These are phyloP conservation scores for Spinibarbus caldwelli DNA, from an alignment of 2,797 vertebrate species.

Conservation along the genomic window DNA sequence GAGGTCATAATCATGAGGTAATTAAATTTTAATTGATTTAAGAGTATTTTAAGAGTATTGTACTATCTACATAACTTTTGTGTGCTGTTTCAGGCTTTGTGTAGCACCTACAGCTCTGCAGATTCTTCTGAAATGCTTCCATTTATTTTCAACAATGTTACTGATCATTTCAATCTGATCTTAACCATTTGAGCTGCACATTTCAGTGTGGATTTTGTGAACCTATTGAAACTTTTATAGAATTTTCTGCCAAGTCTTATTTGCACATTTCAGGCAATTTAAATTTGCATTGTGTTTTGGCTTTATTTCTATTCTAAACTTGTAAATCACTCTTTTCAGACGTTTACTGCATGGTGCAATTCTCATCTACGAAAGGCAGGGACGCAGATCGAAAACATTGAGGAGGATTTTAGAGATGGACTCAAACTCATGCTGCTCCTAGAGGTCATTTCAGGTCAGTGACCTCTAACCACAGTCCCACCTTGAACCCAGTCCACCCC, in stretches of 20 bases:
- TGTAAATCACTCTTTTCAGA: conserved; percentile 73
- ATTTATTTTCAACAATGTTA: not conserved
- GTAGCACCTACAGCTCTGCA: not conserved
- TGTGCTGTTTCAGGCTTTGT: not conserved
- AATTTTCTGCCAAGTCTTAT: not conserved
- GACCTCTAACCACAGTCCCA: not conserved
- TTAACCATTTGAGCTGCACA: not conserved
- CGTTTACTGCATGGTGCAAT: conserved; percentile 98
- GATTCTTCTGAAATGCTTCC: not conserved
- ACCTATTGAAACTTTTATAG: not conserved
- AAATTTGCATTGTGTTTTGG: not conserved
- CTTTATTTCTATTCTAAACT: conserved; percentile 4
- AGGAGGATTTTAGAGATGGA: conserved; percentile 97
- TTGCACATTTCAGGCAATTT: not conserved
- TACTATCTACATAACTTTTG: not conserved
- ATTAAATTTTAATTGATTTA: not conserved
- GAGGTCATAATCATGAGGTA: not conserved
- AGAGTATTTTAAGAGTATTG: not conserved
- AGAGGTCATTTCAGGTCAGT: conserved; percentile 95
- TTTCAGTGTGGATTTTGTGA: not conserved
- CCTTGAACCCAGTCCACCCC: not conserved
- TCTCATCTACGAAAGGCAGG: conserved; percentile 98
- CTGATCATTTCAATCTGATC: not conserved
- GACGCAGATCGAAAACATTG: conserved; percentile 98
- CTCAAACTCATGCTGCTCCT: conserved; percentile 98